Evolutionary conservation across 2,113 vertebrate species (phyloP), one percentile per base, ranked within the genome.

Genomic region (Carassius auratus): DNA sequence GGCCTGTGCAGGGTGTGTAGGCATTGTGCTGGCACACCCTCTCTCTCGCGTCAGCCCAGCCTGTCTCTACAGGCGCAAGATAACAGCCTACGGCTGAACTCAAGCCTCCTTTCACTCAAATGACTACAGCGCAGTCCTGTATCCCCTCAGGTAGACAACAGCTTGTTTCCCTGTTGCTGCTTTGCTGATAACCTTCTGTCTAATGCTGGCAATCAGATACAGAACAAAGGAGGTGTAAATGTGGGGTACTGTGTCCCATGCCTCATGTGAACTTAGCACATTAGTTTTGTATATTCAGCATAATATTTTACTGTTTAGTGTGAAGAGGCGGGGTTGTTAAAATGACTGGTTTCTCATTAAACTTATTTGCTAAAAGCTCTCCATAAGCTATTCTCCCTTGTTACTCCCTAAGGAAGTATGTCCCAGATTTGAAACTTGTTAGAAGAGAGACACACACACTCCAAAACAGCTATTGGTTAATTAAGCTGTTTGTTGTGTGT

Each of bases 61-160:
- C 76, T 87, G 88, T 85, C 79, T 83, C 73, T 85, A 89, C 85
- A 86, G 57, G 88, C 86, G 61, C 42, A 6, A 84, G 52, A 86
- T 52, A 86, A 71, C 82, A 81, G 77, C 87, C 85, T 77, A 78
- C 62, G 50, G 81, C 82, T 76, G 26, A 9, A 3, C 52, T 74
- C 15, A 61, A 87, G 45, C 52, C 42, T 73, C 69, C 26, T 57
- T 86, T 86, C 80, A 61, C 64, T 86, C 38, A 6, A n/a, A 36
- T 45, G 12, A 7, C 13, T 80, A 42, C 77, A 45, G 13, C 5
- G 2, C 10, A 66, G 42, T 50, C 5, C 9, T 50, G 42, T 68
- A 30, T 81, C 15, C 64, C 48, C 64, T 69, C 26, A 30, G 61
- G 80, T 52, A 2, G 59, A 64, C 42, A 42, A 79, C n/a, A 42